Conservation (phyloP, 1,140 invertebrate species). For the Drosophila elegans region DNA sequence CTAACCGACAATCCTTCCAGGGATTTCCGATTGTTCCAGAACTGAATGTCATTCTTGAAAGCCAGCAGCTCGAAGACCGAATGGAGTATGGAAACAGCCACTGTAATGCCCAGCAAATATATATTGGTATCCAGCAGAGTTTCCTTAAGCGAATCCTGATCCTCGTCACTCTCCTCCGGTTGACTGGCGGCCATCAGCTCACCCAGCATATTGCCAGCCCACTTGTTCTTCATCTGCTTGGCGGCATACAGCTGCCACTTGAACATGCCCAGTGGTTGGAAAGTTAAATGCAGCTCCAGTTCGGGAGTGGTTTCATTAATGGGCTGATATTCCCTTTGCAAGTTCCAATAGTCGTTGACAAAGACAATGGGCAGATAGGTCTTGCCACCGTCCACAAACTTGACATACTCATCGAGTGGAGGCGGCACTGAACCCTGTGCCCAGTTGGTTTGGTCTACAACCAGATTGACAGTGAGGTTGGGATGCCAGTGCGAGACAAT, state of each 20-base stretch:
- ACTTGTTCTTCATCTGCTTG: conserved; percentile 95
- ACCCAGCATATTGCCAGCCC: conserved; percentile 88
- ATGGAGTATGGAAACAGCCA: conserved; percentile 97
- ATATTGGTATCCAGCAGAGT: conserved; percentile 98
- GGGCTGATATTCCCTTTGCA: conserved; percentile 97
- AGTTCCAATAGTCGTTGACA: conserved; percentile 99
- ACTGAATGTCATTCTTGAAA: conserved; percentile 99
- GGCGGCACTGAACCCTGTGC: conserved; percentile 93
- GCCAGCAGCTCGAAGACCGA: conserved; percentile 99
- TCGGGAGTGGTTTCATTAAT: conserved; percentile 94
- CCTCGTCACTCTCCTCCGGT: conserved; percentile 88
- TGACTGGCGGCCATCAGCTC: conserved; percentile 77
- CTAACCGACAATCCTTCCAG: conserved; percentile 98
- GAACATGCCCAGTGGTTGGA: conserved; percentile 96
- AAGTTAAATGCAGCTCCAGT: conserved; percentile 92
- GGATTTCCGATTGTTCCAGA: conserved; percentile 99
- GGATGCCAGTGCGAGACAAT: conserved; percentile 99
- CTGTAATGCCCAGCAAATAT: conserved; percentile 96
- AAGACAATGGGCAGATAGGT: conserved; percentile 98
- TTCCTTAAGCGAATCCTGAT: conserved; percentile 99
- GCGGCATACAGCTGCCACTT: conserved; percentile 99
- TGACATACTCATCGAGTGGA: conserved; percentile 96
- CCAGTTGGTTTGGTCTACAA: conserved; percentile 98
- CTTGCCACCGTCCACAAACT: conserved; percentile 93
- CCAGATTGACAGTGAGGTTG: conserved; percentile 97